Evolutionary conservation across 2,797 vertebrate species (phyloP).

Genomic region (Zalophus californianus): DNA sequence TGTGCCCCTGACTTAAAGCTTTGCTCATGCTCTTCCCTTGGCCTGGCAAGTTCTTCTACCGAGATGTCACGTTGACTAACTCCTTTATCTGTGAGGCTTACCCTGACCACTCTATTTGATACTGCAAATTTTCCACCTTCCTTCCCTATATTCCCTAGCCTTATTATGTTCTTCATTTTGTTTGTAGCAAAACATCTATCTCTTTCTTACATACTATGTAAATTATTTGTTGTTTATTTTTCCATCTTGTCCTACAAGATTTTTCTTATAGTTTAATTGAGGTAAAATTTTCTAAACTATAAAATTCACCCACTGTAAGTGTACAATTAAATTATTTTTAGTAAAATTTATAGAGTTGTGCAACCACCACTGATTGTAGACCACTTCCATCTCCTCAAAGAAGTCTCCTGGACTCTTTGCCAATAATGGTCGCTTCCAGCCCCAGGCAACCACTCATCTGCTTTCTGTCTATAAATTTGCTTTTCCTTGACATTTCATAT

Average conservation of each 20-base stretch:
- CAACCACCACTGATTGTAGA: neutral
- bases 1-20: neutral
- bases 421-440: neutral
- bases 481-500: neutral
- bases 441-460: neutral
- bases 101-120: neutral
- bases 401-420: neutral
- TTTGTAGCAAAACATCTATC: neutral
- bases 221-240: neutral
- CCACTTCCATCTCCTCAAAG: neutral
- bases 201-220: neutral
- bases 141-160: neutral
- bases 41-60: neutral
- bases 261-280: neutral
- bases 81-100: neutral
- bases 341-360: neutral
- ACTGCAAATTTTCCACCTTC: neutral
- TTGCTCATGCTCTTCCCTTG: neutral
- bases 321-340: neutral
- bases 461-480: conserved; percentile 24
- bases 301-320: neutral
- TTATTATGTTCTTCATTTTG: neutral
- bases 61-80: too few species aligned
- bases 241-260: neutral
- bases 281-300: neutral